Percentiles rank a stretch among this genome's conserved stretches.
Evolutionary conservation across 92 coral and sea anemone species (phyloP).

Genomic region (Desmophyllum pertusum): DNA sequence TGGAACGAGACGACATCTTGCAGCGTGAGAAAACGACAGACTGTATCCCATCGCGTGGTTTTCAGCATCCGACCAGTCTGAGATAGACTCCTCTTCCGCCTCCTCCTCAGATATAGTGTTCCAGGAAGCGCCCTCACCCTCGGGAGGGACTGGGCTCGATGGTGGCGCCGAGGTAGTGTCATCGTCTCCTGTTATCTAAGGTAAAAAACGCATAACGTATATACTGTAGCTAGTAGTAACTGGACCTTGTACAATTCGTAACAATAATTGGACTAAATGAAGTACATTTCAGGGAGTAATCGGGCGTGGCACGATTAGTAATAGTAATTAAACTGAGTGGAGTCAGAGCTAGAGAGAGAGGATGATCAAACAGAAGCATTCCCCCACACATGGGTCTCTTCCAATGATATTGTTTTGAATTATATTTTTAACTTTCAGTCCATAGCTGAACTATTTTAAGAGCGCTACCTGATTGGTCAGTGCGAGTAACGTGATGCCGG

Average conservation of each 20-base stretch:
- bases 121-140: not conserved
- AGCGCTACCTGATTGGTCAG: too few relatives aligned
- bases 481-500: too few relatives aligned
- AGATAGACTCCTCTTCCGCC: not conserved
- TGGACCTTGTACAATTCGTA: not conserved
- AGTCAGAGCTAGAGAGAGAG: too few relatives aligned
- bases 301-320: not conserved
- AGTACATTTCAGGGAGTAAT: too few relatives aligned
- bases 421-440: too few relatives aligned
- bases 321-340: not conserved
- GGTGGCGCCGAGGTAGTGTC: not conserved
- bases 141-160: slow-evolving; percentile 13
- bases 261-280: too few relatives aligned
- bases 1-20: not conserved
- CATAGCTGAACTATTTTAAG: too few relatives aligned
- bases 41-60: not conserved
- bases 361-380: too few relatives aligned
- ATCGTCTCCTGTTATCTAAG: not conserved
- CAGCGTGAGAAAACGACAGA: not conserved
- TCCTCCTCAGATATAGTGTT: slow-evolving; percentile 15
- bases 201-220: not conserved
- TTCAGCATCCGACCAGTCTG: not conserved
- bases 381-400: too few relatives aligned
- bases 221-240: not conserved
- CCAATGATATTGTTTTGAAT: too few relatives aligned